Conservation (phyloP, 2,113 vertebrate species). For the Ginglymostoma cirratum region DNA sequence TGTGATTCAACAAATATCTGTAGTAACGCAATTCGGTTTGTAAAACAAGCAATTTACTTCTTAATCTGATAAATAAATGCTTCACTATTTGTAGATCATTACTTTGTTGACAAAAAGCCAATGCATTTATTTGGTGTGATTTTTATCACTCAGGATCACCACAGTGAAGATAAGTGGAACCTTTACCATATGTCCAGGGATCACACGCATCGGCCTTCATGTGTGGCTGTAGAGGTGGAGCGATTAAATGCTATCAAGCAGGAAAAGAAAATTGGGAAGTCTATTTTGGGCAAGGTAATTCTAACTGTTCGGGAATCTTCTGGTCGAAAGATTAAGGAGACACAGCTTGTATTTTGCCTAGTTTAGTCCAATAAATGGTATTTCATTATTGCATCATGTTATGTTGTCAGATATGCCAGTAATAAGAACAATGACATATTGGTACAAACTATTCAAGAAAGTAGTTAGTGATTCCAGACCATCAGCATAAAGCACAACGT, state of each 20-base stretch:
- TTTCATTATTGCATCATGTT: background rate
- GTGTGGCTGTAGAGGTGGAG: slow-evolving; percentile 82
- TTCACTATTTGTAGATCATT: background rate
- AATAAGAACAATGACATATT: background rate
- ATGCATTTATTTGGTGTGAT: background rate
- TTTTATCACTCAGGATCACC: slow-evolving; percentile 48
- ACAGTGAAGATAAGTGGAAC: slow-evolving; percentile 86
- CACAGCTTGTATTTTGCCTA: background rate
- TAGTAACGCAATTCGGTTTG: background rate
- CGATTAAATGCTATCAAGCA: slow-evolving; percentile 72
- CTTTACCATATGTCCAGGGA: slow-evolving; percentile 79
- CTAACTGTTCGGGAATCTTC: background rate
- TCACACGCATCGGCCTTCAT: slow-evolving; percentile 78
- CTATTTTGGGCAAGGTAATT: slow-evolving; percentile 85
- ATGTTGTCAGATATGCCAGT: background rate
- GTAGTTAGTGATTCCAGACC: background rate
- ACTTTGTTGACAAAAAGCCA: background rate
- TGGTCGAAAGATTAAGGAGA: background rate
- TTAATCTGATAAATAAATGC: background rate
- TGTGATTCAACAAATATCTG: background rate
- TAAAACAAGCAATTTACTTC: background rate
- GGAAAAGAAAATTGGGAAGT: slow-evolving; percentile 87
- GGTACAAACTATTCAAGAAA: background rate
- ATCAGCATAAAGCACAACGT: background rate
- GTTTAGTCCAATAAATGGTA: background rate